Percentiles rank a stretch among this genome's conserved stretches.
Conservation (phyloP, 2,797 vertebrate genomes). For the Loris lydekkerianus region DNA sequence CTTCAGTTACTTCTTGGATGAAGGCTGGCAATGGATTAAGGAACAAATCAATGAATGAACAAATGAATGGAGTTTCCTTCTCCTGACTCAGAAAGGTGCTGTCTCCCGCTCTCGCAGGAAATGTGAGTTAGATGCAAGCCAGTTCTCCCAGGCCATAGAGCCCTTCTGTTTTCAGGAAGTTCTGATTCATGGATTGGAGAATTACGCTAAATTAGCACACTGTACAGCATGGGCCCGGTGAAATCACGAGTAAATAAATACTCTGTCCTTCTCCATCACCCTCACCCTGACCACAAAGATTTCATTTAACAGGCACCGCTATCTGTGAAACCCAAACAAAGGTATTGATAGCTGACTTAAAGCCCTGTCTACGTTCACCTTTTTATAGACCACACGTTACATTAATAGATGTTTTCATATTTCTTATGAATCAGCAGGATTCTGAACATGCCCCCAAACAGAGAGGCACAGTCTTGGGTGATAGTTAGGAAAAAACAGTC, state of each 20-base stretch:
- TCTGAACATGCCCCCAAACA: conserved; percentile 5
- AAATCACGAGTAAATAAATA: not conserved
- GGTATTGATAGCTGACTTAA: not conserved
- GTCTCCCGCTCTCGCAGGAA: not conserved
- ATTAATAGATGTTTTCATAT: not conserved
- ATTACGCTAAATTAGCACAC: not conserved
- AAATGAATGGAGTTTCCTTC: not conserved
- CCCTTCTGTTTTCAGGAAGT: not conserved
- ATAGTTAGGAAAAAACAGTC: not conserved
- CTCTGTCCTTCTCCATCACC: not conserved
- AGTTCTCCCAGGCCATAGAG: not conserved
- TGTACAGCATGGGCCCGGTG: not conserved
- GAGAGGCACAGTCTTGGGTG: not conserved
- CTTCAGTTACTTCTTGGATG: not conserved
- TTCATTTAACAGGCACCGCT: conserved; percentile 51
- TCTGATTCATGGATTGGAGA: not conserved
- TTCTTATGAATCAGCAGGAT: not conserved
- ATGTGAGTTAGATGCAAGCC: not conserved
- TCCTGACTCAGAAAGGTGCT: not conserved
- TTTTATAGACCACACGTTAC: not conserved
- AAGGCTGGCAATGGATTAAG: not conserved
- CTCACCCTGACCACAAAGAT: not conserved
- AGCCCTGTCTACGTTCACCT: not conserved
- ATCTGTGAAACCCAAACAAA: conserved; percentile 44
- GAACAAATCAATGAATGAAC: not conserved